These are phyloP conservation scores for Anas platyrhynchos DNA, from an alignment of 2,113 vertebrate genomes.

Conservation along the genomic window DNA sequence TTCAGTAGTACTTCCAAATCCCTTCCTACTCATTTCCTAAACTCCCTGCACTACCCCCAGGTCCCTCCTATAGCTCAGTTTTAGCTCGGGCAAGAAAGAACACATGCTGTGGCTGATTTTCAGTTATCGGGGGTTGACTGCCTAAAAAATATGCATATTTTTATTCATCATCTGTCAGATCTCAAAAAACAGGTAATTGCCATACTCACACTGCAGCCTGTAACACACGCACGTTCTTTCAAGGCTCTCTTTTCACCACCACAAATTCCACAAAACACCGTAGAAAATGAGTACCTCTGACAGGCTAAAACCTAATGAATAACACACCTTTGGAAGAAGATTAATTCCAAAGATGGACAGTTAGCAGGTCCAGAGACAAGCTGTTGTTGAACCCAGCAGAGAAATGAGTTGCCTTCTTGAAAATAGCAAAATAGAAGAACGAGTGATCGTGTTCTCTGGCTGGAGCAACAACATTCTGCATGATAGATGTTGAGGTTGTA, in stretches of 20 bases:
- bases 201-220: neutral
- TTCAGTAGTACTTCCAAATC: neutral
- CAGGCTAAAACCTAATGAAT: neutral
- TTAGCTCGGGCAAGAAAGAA: neutral
- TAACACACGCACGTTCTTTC: neutral
- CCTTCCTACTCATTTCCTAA: neutral
- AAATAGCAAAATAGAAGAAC: neutral
- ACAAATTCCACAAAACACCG: neutral
- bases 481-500: neutral
- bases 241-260: neutral
- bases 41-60: neutral
- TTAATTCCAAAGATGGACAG: neutral
- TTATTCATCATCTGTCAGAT: neutral
- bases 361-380: neutral
- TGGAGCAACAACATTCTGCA: neutral
- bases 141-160: neutral
- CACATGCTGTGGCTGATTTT: too few relatives aligned
- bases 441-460: accelerated
- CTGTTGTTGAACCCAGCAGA: neutral
- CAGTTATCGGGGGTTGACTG: neutral
- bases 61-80: neutral
- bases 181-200: neutral
- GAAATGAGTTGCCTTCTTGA: neutral
- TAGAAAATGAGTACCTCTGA: neutral
- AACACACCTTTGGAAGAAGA: neutral